Evolutionary conservation across 1,140 invertebrate species (phyloP).

Genomic region (Phthorimaea operculella): DNA sequence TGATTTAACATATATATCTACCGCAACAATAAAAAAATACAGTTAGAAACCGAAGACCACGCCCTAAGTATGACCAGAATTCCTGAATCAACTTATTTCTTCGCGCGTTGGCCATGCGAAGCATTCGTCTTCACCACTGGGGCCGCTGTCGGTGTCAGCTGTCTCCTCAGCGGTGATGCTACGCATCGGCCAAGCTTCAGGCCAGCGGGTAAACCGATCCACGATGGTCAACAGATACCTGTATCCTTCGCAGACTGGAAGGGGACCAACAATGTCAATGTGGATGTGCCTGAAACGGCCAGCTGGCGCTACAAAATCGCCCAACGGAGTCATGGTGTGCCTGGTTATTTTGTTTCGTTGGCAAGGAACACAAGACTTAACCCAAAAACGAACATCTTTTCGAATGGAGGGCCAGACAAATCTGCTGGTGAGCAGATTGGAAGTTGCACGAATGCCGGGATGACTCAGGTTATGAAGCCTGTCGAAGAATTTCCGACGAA

Average conservation of each 20-base stretch:
- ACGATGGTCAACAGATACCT: not conserved
- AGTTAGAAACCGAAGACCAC: no score
- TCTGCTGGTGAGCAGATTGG: not conserved
- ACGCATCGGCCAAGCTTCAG: not conserved
- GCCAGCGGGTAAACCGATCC: not conserved
- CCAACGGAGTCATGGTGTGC: not conserved
- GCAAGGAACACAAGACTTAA: not conserved
- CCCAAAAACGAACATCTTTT: not conserved
- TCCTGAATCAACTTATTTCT: not conserved
- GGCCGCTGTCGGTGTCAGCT: no score
- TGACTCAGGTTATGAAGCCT: not conserved
- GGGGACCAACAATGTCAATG: not conserved
- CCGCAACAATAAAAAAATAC: no score
- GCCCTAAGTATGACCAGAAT: no score
- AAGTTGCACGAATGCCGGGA: not conserved
- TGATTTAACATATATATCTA: no score
- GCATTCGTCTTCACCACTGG: no score
- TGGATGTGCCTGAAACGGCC: conserved; percentile 3
- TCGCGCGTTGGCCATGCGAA: no score
- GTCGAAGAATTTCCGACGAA: not conserved
- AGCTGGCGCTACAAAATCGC: not conserved
- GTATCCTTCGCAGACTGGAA: not conserved
- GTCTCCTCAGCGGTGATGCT: not conserved
- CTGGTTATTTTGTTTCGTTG: not conserved
- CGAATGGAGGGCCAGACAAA: not conserved